Evolutionary conservation across 2,797 vertebrate species (phyloP).

Genomic region (Varecia variegata): DNA sequence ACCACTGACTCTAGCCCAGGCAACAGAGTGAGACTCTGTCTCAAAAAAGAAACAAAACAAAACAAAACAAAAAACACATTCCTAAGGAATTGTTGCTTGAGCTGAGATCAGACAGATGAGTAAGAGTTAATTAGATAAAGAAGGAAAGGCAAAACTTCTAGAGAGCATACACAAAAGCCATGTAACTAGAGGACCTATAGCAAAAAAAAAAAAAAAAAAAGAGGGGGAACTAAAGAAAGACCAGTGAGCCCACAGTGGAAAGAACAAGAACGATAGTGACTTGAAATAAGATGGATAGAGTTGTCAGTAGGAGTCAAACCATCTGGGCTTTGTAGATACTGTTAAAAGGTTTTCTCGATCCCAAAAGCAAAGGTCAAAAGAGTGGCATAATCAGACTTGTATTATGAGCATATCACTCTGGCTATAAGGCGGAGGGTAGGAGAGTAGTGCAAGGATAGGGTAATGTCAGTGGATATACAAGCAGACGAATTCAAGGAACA

Average conservation of each 20-base stretch:
- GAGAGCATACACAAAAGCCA: background rate
- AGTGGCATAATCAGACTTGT: background rate
- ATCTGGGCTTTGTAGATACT: background rate
- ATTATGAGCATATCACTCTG: background rate
- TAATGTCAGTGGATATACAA: background rate
- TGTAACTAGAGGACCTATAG: background rate
- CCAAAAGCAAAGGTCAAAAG: background rate
- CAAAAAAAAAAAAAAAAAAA: background rate
- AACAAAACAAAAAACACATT: no score
- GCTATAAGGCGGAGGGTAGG: background rate
- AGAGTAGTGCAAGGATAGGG: background rate
- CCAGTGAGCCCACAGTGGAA: background rate
- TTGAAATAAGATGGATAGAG: background rate
- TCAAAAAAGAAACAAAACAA: no score
- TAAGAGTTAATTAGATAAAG: background rate
- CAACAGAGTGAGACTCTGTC: no score
- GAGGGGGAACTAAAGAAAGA: background rate
- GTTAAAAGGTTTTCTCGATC: background rate
- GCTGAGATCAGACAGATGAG: background rate
- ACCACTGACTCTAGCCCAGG: no score
- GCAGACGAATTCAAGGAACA: background rate
- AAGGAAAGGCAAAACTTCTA: background rate
- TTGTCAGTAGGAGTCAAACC: background rate
- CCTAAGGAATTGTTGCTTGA: constrained; percentile 6
- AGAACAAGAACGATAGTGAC: background rate